Conservation (phyloP, 2,797 vertebrate genomes). For the Spinus olivaceus region DNA sequence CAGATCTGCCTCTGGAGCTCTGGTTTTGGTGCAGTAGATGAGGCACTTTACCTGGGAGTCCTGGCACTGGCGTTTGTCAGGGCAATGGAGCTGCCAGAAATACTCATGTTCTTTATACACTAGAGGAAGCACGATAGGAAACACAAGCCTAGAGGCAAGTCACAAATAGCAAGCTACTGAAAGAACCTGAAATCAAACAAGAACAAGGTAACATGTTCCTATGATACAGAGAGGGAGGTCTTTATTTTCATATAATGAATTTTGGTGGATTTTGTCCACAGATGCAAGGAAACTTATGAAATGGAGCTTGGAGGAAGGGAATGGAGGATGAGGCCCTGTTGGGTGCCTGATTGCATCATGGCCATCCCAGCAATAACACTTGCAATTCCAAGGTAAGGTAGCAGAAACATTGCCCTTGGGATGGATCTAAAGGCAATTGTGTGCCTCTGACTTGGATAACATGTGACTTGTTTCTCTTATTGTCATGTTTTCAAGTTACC, state of each 20-base stretch:
- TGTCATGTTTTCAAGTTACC: background rate
- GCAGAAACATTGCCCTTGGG: background rate
- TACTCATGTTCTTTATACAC: background rate
- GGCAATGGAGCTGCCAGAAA: background rate
- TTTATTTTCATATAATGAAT: background rate
- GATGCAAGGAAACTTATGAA: background rate
- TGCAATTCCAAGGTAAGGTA: background rate
- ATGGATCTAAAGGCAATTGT: background rate
- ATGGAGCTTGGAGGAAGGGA: background rate
- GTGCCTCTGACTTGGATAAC: background rate
- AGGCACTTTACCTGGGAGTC: background rate
- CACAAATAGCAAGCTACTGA: background rate
- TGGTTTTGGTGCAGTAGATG: background rate
- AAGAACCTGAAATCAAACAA: background rate
- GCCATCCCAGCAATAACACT: background rate
- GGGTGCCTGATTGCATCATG: background rate
- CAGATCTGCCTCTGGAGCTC: background rate
- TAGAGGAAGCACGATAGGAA: background rate
- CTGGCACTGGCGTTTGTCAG: background rate
- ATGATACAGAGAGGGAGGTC: rapidly evolving
- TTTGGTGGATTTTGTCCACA: background rate
- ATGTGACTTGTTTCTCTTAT: background rate
- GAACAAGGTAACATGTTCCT: background rate
- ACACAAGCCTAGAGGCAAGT: background rate
- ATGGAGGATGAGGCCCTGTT: background rate